A percentile compares a stretch with the other conserved stretches of the same genome.
These are phyloP conservation scores for Phlogophora meticulosa DNA, from an alignment of 2,888 invertebrate genomes.

Conservation along the genomic window DNA sequence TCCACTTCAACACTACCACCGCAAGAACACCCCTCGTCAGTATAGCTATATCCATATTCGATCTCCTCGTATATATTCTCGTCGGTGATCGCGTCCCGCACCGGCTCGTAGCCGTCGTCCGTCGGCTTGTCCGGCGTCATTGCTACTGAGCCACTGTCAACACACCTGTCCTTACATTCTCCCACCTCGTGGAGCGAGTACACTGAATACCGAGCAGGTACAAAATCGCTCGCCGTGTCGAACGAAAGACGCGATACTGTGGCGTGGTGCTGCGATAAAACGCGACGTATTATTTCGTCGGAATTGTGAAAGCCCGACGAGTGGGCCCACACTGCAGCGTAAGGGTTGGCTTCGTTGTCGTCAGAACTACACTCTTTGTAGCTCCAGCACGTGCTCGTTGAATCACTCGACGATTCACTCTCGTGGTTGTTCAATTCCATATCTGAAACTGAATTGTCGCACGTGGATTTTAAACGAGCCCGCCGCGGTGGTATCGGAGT, in stretches of 20 bases:
- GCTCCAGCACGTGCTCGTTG: constrained; percentile 88
- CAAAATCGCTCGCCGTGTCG: constrained; percentile 84
- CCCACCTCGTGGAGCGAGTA: constrained; percentile 87
- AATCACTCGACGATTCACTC: constrained; percentile 81
- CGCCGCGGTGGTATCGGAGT: constrained; percentile 81
- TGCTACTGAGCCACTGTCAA: constrained; percentile 78
- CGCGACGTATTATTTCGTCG: constrained; percentile 81
- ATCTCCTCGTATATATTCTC: constrained; percentile 90
- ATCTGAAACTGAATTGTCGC: constrained; percentile 56
- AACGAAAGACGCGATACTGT: constrained; percentile 83
- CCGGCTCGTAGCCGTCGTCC: constrained; percentile 88
- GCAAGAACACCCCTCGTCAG: constrained; percentile 87
- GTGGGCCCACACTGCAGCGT: constrained; percentile 86
- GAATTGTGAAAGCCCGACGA: constrained; percentile 88
- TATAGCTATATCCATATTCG: constrained; percentile 83
- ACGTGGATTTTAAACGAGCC: constrained; percentile 74
- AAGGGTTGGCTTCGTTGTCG: constrained; percentile 78
- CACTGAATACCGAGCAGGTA: constrained; percentile 81
- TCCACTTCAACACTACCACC: constrained; percentile 88
- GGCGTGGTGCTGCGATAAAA: constrained; percentile 83
- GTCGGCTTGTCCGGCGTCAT: constrained; percentile 87
- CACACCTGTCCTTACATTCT: constrained; percentile 83
- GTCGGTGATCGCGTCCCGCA: constrained; percentile 86
- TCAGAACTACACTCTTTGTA: constrained; percentile 86
- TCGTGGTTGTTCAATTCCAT: constrained; percentile 68